Percentiles rank a stretch among this genome's conserved stretches.
phyloP scores from a whole-genome alignment of 2,888 invertebrate genomes.

The Schizotus pectinicornis region DNA sequence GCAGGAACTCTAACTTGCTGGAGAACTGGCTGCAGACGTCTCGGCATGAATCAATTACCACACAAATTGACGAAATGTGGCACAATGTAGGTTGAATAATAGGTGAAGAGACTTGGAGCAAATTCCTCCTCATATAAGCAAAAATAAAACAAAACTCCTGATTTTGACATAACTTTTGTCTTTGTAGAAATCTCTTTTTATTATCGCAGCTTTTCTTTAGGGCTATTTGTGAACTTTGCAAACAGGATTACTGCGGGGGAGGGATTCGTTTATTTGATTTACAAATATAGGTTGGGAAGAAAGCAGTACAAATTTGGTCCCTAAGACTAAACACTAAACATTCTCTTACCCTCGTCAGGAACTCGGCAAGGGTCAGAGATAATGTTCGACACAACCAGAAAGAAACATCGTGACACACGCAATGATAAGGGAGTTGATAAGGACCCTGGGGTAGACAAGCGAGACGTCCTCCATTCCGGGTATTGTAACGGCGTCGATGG shows the following conservation, averaged over 20 bases:
- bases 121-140: no score
- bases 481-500: constrained; percentile 6
- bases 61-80: constrained; percentile 8
- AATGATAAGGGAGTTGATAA: constrained; percentile 21
- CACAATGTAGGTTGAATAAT: no score
- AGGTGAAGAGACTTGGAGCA: no score
- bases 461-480: constrained; percentile 3
- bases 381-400: constrained; percentile 13
- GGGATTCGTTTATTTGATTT: constrained; percentile 21
- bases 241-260: constrained; percentile 10
- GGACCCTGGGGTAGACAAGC: constrained; percentile 4
- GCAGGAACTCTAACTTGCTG: neutral
- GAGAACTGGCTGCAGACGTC: constrained; percentile 16
- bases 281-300: constrained; percentile 12
- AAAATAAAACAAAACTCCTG: no score
- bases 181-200: neutral
- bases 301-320: constrained; percentile 10
- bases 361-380: constrained; percentile 16
- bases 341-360: neutral
- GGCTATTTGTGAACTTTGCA: neutral
- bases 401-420: constrained; percentile 14
- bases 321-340: constrained; percentile 7
- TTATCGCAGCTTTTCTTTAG: neutral
- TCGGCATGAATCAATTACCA: constrained; percentile 23
- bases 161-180: neutral